Conservation (phyloP, 2,797 vertebrate species). For the Lepus townsendii region DNA sequence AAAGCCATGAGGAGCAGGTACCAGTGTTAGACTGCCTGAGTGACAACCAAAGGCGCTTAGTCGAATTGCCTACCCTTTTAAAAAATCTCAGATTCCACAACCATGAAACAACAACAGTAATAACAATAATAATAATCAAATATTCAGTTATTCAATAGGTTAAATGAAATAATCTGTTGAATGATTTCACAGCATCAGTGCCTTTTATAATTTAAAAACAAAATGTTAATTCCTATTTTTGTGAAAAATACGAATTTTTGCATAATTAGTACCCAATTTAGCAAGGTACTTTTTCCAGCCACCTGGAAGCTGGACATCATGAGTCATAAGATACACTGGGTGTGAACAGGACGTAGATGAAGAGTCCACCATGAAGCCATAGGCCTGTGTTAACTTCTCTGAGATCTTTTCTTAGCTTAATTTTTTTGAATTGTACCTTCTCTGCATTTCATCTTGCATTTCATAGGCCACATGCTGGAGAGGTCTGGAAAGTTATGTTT, state of each 20-base stretch:
- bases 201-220: background rate
- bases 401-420: background rate
- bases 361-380: no score
- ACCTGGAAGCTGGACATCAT: background rate
- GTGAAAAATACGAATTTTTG: background rate
- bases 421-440: background rate
- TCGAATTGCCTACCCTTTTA: background rate
- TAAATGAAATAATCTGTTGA: background rate
- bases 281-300: background rate
- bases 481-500: background rate
- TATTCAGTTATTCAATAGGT: background rate
- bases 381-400: background rate
- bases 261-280: background rate
- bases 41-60: no score
- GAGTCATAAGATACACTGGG: no score
- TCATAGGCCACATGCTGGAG: background rate
- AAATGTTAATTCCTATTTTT: constrained; percentile 8
- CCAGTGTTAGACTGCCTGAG: fast-evolving
- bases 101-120: background rate
- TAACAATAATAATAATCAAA: background rate
- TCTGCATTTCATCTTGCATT: background rate
- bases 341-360: no score
- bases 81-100: background rate
- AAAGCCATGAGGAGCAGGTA: fast-evolving
- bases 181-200: background rate